Evolutionary conservation across 1,140 invertebrate genomes (phyloP).

Genomic region (Lordiphosa stackelbergi): DNA sequence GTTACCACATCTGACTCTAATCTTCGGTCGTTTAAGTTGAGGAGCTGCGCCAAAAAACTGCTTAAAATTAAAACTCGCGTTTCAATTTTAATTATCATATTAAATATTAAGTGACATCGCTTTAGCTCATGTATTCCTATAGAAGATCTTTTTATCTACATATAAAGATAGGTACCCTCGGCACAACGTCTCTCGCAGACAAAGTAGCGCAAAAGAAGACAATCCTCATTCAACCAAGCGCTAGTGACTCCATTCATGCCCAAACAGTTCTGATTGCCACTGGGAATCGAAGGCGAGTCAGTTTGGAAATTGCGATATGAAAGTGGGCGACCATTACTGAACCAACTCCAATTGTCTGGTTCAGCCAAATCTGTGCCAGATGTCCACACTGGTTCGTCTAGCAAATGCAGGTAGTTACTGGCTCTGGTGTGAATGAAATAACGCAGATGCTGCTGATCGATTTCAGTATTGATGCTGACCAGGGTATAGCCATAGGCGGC

Average conservation of each 20-base stretch:
- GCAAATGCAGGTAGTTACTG: conserved; percentile 13
- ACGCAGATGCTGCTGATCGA: conserved; percentile 24
- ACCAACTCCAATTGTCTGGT: conserved; percentile 26
- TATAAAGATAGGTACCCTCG: not conserved
- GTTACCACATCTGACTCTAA: too few relatives aligned
- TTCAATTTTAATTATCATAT: too few relatives aligned
- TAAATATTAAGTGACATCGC: too few relatives aligned
- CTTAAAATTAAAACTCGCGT: too few relatives aligned
- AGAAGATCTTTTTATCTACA: too few relatives aligned
- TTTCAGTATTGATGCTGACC: conserved; percentile 28
- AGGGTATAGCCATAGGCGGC: conserved; percentile 31
- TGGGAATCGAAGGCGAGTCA: conserved; percentile 8
- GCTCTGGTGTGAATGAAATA: conserved; percentile 22
- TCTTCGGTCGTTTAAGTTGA: too few relatives aligned
- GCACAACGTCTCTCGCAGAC: conserved; percentile 30
- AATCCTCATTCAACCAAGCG: conserved; percentile 18
- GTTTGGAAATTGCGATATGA: conserved; percentile 38
- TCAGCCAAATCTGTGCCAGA: conserved; percentile 36
- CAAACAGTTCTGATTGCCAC: conserved; percentile 3
- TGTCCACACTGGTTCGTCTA: conserved; percentile 24
- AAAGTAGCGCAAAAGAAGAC: conserved; percentile 8
- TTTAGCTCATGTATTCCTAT: too few relatives aligned
- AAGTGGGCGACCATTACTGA: conserved; percentile 33
- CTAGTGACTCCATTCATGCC: conserved; percentile 20
- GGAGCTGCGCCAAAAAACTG: too few relatives aligned